Evolutionary conservation across 2,888 invertebrate genomes (phyloP), one percentile per base, ranked within the genome.

Genomic region (Alitta virens): DNA sequence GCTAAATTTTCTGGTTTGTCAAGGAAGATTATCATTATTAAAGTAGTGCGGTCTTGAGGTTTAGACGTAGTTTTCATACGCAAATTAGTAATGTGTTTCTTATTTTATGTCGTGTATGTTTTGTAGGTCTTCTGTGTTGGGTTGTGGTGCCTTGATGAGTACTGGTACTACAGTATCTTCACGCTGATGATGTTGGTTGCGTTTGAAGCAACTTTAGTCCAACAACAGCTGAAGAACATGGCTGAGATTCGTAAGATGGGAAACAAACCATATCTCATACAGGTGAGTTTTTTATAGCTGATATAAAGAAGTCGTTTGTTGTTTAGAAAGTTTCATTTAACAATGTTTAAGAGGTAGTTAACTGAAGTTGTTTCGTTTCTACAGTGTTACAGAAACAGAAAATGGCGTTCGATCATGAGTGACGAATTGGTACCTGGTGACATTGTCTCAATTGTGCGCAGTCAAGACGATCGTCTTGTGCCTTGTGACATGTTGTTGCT

Each of bases 201-300:
- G 75, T 98, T 98, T 80, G 99, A 99, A 82, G 97, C 95, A 71
- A 98, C 98, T 0, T 86, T 99, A 60, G 98, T 99, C 0, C 96
- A 98, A 74, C 99, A 99, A 78, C 99, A 99, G 79, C 83, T 99
- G 60, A 86, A 92, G 67, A 99, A 99, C 81, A 96, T 99, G 96
- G 91, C 94, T 0, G 98, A 98, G 84, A 98, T 99, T 70, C 87
- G 98, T 16, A 96, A 96, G 84, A 99, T 99, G 99, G 99, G 98
- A 2, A 98, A 95, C 78, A 95, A 94, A 81, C 95, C 98, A 0
- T 95, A 95, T 78, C 87, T 88, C 71, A 90, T 98, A 68, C 86
- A 87, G 84, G 88, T 88, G 33, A 33, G 12, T 33, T 33, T 33
- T n/a, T n/a, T n/a, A n/a, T n/a, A n/a, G n/a, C n/a, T n/a, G n/a